Evolutionary conservation across 2,797 vertebrate genomes (phyloP).

Genomic region (Argyrosomus regius): DNA sequence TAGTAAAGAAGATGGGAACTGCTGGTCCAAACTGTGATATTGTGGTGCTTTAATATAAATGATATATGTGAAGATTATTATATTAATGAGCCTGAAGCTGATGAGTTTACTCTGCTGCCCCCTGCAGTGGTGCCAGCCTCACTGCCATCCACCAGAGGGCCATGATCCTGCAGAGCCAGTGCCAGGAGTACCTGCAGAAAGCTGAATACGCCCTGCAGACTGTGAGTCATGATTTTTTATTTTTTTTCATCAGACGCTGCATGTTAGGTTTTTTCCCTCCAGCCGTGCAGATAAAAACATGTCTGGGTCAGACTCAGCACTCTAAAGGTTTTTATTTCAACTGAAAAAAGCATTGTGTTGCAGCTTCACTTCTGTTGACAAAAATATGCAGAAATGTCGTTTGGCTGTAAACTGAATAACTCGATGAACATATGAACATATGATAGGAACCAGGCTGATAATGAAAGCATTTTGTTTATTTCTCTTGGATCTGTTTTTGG

Average conservation of each 20-base stretch:
- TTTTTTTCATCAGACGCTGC: no score
- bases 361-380: background rate
- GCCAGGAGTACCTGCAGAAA: constrained; percentile 79
- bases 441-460: constrained; percentile 14
- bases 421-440: background rate
- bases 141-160: constrained; percentile 70
- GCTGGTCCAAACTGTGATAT: background rate
- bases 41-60: background rate
- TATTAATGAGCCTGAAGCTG: background rate
- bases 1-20: background rate
- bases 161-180: constrained; percentile 71
- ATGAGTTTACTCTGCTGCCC: constrained; percentile 37
- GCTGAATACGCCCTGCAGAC: constrained; percentile 72
- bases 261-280: background rate
- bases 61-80: background rate
- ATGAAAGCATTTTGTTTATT: constrained; percentile 11
- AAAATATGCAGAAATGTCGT: constrained; percentile 7
- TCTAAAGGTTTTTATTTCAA: background rate
- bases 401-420: background rate
- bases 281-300: background rate
- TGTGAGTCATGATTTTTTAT: constrained; percentile 71
- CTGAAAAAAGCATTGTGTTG: background rate
- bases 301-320: background rate
- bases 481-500: constrained; percentile 2
- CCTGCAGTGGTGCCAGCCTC: constrained; percentile 43